These are phyloP conservation scores for Chondrilla cf. caribensis DNA, from an alignment of 37 sponge, comb jelly and placozoan genomes.

Conservation along the genomic window DNA sequence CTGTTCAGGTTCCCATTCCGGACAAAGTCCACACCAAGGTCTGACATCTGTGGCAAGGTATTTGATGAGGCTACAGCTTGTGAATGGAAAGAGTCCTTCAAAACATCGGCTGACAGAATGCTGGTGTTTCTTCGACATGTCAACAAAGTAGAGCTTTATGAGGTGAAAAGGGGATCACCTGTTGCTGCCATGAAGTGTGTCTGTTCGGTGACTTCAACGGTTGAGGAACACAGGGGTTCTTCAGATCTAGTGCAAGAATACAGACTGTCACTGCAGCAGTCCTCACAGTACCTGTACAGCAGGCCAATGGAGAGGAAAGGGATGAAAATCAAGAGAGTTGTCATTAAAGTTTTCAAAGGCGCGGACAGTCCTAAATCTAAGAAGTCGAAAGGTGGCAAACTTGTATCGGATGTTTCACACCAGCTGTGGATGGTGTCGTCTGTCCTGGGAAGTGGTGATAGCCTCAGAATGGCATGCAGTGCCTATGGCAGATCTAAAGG, in stretches of 20 bases:
- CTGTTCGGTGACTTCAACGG: constrained; percentile 4
- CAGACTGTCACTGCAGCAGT: no score
- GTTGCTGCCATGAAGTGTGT: background rate
- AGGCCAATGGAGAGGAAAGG: background rate
- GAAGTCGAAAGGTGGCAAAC: background rate
- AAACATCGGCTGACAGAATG: constrained; percentile 24
- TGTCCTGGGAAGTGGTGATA: background rate
- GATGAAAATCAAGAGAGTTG: background rate
- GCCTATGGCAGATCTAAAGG: constrained; percentile 11
- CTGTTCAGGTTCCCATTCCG: constrained; percentile 81
- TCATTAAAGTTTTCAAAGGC: no score
- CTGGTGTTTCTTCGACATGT: constrained; percentile 64
- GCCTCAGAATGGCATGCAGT: background rate
- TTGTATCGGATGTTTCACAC: background rate
- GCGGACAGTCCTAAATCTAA: background rate
- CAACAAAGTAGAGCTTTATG: constrained; percentile 39
- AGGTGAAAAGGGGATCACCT: constrained; percentile 9
- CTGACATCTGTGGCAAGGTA: constrained; percentile 43
- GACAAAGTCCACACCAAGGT: background rate
- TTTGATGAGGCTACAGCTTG: constrained; percentile 4
- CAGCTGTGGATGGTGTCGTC: constrained; percentile 16
- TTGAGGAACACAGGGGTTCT: background rate
- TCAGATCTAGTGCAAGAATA: no score
- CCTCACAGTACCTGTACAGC: no score
- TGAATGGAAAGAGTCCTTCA: constrained; percentile 23